Evolutionary conservation across 1,140 invertebrate species (phyloP).

Genomic region (Drosophila kepulauana): DNA sequence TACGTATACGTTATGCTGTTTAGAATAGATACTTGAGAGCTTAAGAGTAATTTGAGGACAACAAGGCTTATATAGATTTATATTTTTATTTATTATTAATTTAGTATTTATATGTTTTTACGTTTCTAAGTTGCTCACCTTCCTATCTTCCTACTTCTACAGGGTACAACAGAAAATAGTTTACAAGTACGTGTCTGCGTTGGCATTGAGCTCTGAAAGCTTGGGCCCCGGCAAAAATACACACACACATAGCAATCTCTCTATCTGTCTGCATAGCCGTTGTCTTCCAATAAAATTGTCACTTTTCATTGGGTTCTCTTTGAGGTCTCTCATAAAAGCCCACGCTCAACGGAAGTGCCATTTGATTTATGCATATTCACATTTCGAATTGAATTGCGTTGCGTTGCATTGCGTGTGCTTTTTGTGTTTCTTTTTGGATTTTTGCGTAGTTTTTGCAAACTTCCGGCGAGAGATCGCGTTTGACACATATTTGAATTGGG

Average conservation of each 20-base stretch:
- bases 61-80: too few relatives aligned
- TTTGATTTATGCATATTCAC: constrained; percentile 74
- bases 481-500: constrained; percentile 72
- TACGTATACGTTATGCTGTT: neutral
- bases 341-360: constrained; percentile 71
- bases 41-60: neutral
- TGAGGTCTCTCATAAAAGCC: constrained; percentile 36
- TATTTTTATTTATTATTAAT: too few relatives aligned
- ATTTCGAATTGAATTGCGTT: constrained; percentile 50
- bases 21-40: neutral
- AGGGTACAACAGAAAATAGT: constrained; percentile 38
- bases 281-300: constrained; percentile 77
- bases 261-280: constrained; percentile 28
- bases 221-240: constrained; percentile 2
- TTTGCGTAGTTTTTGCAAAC: constrained; percentile 56
- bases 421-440: neutral
- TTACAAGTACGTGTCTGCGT: constrained; percentile 54
- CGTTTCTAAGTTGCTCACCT: too few relatives aligned
- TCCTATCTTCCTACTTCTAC: neutral
- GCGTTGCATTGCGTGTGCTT: constrained; percentile 24
- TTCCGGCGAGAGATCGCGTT: constrained; percentile 57
- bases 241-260: neutral
- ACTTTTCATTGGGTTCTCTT: constrained; percentile 61
- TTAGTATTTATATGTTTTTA: neutral
- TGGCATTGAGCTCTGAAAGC: constrained; percentile 48